Evolutionary conservation across 2,113 vertebrate genomes (phyloP), one percentile per base, ranked within the genome.

Genomic region (Zosterops japonicus): DNA sequence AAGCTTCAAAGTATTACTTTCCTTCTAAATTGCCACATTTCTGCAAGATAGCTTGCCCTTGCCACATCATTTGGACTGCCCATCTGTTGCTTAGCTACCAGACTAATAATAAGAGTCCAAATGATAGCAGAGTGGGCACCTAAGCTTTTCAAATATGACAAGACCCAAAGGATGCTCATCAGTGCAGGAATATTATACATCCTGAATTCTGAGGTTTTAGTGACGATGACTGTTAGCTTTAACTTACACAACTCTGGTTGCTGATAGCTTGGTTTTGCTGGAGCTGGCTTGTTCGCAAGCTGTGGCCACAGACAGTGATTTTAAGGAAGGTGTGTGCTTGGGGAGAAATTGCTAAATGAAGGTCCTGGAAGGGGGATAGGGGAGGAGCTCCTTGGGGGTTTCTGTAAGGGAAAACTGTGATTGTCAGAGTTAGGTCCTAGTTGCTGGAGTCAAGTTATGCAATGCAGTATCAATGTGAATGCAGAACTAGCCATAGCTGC

Each of bases 81-180:
- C 69, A 28, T 80, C 74, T 61, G 91, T 90, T 94, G 87, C 94
- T 93, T 90, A 95, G 95, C 59, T 95, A 91, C 91, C 20, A 50
- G 61, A 52, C 28, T 52, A 77, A 29, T 52, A 69, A 49, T 39
- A 83, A 80, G 61, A 79, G 39, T 29, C 44, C 0, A 11, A 87
- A 35, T 35, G 20, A 25, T 3, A 71, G 60, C 16, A 11, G 44
- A 91, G 50, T 0, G 0, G 17, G 75, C 42, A 72, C 33, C 5
- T 44, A 80, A 89, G 80, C 52, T 75, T 92, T 93, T 91, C 23
- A 90, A 72, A 88, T 49, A 87, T 0, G 3, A 80, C 89, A 91
- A 91, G 50, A 80, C 55, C 21, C 67, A 50, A 69, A 91, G 70
- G 87, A 91, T 65, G 59, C 39, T 88, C 33, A 47, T 80, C 46